phyloP scores from a whole-genome alignment of 1,140 invertebrate genomes.

The Trinorchestia longiramus region DNA sequence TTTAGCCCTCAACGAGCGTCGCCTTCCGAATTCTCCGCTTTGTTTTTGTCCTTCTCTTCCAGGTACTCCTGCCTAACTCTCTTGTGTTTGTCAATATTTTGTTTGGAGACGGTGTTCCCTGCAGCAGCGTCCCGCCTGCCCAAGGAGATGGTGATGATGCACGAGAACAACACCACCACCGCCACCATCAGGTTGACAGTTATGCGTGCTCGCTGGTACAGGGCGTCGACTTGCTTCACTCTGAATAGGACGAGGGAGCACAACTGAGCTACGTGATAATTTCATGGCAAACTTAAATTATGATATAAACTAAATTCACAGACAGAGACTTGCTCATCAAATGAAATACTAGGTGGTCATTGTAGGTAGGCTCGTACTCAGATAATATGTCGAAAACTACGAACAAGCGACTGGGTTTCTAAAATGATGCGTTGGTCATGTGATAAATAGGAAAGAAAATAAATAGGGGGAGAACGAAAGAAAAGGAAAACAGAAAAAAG shows the following conservation, averaged over 20 bases:
- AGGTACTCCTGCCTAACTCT: conserved; percentile 52
- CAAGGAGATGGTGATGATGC: conserved; percentile 57
- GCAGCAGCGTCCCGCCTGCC: conserved; percentile 56
- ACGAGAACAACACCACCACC: conserved; percentile 51
- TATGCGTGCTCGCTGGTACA: conserved; percentile 60
- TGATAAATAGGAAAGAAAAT: no score
- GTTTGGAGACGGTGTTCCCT: conserved; percentile 56
- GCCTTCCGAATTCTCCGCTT: background rate
- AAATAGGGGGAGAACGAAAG: no score
- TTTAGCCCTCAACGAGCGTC: background rate
- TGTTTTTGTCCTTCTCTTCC: background rate
- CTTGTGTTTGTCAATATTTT: conserved; percentile 60
- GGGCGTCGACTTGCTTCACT: conserved; percentile 57
- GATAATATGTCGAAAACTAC: no score
- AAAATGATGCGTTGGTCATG: no score
- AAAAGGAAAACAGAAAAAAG: no score
- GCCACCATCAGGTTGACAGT: conserved; percentile 60
- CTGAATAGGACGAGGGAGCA: background rate
- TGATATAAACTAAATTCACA: no score
- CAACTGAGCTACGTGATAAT: no score
- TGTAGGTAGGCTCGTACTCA: no score
- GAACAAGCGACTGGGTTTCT: no score
- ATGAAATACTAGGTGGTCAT: no score
- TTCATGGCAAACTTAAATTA: no score
- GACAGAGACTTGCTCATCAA: no score